Base-by-base conservation (phyloP, 2,888 invertebrate species). In the Eulithis prunata region DNA sequence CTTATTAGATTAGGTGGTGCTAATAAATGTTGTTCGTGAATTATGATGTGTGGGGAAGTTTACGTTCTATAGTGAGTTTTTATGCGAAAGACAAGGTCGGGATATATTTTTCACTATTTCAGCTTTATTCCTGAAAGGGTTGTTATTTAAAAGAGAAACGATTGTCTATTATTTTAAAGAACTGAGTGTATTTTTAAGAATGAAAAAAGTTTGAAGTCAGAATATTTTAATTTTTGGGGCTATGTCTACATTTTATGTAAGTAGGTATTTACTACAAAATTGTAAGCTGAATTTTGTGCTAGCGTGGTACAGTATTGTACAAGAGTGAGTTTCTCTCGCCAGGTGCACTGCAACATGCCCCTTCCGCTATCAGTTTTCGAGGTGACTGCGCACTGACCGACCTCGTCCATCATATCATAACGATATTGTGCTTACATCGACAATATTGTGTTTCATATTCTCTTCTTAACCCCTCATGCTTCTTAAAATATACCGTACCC, bases 361-460 rank as follows among this genome's bases (percentile, higher is more conserved):
- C 76, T 70, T 66, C 65, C 70, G 81, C 91, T 93, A 92, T 92
- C 92, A 72, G 86, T 91, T 93, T 49, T 92, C 92, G 78, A 83
- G 84, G 86, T 87, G 84, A 89, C 85, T 92, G 92, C 84, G 78
- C 89, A 82, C 88, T 91, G 92, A 89, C 91, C 91, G 86, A 73
- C 76, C 75, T 91, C 91, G 91, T 93, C 87, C 89, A 92, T 93
- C 93, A 92, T 91, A 91, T 91, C 93, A 89, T 70, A 74, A 70
- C 88, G 83, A 84, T 88, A 90, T 89, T 88, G 84, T 85, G 88
- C 90, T 90, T 89, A 91, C 93, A 89, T 85, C 88, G 83, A 89
- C 91, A 91, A 92, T 93, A 93, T 93, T 91, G 91, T 91, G 79
- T 87, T 85, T 83, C 85, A 84, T 84, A 85, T 78, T 78, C 73